Evolutionary conservation across 2,113 vertebrate genomes (phyloP), one percentile per base, ranked within the genome.

Genomic region (Myxocyprinus asiaticus): DNA sequence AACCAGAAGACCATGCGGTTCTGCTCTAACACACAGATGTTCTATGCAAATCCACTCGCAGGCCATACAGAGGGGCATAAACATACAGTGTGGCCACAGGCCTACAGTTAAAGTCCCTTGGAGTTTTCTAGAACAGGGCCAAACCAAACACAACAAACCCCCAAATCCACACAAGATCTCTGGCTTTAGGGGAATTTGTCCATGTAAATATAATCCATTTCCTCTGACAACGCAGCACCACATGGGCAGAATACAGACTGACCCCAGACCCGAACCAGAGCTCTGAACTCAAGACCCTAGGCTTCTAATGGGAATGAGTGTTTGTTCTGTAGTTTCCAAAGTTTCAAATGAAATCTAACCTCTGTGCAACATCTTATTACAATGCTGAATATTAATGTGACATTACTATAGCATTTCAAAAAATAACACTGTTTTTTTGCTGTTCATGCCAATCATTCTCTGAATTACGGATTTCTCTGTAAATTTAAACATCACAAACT

Each of bases 171-270:
- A 84, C 86, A 86, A 86, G 89, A 88, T 82, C 87, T 86, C 75
- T 67, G 84, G 85, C 87, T 90, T 78, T 81, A 81, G 81, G 92
- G 89, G 87, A 90, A 91, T 90, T 89, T 89, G 90, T 90, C 85
- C 88, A 88, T 89, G 89, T 88, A 92, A 92, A 92, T 88, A 88
- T 87, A 89, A 85, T 84, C 86, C 82, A 90, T 88, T 92, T 92
- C 91, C 90, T 89, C 86, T 84, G 85, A 91, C 90, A 91, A 91
- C 91, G 87, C 88, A 85, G 82, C 88, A 89, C 81, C 89, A 90
- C 89, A 91, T 91, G 89, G 85, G 82, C 85, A 73, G 81, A 63
- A 77, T 9, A 81, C 85, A 73, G 81, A 63, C 78, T 9, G 59
- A 80, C 88, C 79, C 81, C 87, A 87, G 81, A 86, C 78, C 83